phyloP scores from a whole-genome alignment of 2,113 vertebrate genomes.

The Charina bottae region DNA sequence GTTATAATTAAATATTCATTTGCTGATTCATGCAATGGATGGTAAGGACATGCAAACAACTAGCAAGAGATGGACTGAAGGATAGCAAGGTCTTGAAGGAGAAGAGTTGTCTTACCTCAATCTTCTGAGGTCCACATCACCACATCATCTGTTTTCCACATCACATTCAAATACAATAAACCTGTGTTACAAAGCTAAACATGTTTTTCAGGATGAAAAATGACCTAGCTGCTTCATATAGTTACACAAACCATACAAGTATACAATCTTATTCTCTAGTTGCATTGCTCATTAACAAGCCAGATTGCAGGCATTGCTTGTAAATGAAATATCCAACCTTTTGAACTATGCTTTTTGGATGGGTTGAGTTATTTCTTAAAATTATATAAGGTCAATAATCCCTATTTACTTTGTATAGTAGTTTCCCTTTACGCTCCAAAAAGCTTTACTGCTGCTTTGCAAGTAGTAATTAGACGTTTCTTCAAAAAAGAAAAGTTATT shows the following conservation, averaged over 20 bases:
- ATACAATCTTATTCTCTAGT: conserved; percentile 9
- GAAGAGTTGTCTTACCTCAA: not conserved
- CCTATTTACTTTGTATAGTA: not conserved
- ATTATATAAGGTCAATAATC: not conserved
- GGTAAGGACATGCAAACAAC: not conserved
- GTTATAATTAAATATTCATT: not conserved
- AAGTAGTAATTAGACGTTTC: not conserved
- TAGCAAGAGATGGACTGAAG: not conserved
- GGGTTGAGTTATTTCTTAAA: not conserved
- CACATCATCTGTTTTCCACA: not conserved
- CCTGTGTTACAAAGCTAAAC: not conserved
- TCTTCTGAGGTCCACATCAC: not conserved
- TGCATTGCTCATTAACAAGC: not conserved
- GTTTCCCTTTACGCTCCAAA: not conserved
- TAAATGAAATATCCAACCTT: not conserved
- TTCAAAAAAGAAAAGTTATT: conserved; percentile 16
- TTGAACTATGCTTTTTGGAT: not conserved
- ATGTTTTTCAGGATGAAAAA: not conserved
- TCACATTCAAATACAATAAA: not conserved
- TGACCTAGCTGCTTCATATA: not conserved
- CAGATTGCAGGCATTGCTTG: not conserved
- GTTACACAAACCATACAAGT: not conserved
- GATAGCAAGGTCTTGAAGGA: not conserved
- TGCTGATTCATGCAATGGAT: not conserved
- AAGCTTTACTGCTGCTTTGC: conserved; percentile 1